Conservation (phyloP, 2,113 vertebrate genomes). For the Podarcis raffonei region DNA sequence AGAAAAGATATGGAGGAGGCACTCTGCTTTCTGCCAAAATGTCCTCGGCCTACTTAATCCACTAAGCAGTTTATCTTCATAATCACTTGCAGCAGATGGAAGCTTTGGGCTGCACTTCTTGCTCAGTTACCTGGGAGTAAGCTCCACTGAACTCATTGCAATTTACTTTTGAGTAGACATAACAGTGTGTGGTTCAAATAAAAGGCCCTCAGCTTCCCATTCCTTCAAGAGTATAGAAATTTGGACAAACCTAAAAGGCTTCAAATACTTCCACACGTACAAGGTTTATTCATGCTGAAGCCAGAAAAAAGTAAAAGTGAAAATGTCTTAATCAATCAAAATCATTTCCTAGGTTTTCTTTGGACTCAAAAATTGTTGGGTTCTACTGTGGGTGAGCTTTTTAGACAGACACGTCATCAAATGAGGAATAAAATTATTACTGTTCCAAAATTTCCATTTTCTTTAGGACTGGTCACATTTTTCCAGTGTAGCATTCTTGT, state of each 20-base stretch:
- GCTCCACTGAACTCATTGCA: background rate
- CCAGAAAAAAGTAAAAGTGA: background rate
- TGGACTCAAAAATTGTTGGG: background rate
- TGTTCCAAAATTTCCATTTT: background rate
- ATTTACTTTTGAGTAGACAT: background rate
- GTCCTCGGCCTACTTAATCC: background rate
- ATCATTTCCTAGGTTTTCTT: background rate
- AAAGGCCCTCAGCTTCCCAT: background rate
- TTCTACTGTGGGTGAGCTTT: background rate
- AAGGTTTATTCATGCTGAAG: background rate
- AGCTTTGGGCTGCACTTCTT: background rate
- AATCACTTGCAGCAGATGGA: background rate
- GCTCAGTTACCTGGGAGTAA: background rate
- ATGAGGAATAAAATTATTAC: background rate
- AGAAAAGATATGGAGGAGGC: background rate
- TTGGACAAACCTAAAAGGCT: background rate
- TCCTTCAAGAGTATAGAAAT: background rate
- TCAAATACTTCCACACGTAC: background rate
- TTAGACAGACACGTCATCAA: background rate
- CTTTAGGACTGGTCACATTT: background rate
- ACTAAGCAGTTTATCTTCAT: background rate
- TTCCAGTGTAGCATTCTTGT: background rate
- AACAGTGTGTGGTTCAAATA: background rate
- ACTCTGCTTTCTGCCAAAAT: background rate
- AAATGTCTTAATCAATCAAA: background rate